Evolutionary conservation across 2,113 vertebrate genomes (phyloP).

Genomic region (Canis aureus): DNA sequence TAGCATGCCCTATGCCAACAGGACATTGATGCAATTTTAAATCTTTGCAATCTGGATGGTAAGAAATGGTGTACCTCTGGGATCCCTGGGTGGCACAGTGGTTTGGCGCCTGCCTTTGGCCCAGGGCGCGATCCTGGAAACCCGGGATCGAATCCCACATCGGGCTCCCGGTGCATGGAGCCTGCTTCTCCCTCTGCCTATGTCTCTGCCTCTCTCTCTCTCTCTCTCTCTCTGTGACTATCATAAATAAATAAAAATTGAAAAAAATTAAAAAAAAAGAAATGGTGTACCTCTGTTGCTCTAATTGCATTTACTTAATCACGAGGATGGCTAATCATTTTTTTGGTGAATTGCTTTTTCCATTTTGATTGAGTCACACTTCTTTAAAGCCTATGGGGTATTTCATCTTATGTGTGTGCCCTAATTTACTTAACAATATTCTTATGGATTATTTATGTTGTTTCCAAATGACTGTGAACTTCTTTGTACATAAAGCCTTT

Average conservation of each 20-base stretch:
- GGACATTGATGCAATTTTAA: not conserved
- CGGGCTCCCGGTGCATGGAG: no score
- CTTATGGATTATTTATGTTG: slow-evolving; percentile 31
- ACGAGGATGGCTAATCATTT: not conserved
- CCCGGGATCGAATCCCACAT: no score
- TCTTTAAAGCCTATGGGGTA: slow-evolving; percentile 35
- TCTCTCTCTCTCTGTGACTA: no score
- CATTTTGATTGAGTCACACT: slow-evolving; percentile 12
- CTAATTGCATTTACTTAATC: slow-evolving; percentile 67
- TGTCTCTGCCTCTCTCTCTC: no score
- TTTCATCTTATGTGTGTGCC: slow-evolving; percentile 39
- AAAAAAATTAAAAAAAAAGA: not conserved
- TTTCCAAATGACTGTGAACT: slow-evolving; percentile 31
- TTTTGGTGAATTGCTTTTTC: slow-evolving; percentile 52
- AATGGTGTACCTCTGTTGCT: not conserved
- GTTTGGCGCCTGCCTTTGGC: no score
- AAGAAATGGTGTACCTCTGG: not conserved
- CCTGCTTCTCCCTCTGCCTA: no score
- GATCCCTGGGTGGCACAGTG: no score
- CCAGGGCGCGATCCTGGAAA: no score
- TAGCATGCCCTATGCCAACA: not conserved
- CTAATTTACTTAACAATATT: slow-evolving; percentile 57
- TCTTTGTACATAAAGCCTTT: slow-evolving; percentile 38
- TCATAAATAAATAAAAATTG: no score
- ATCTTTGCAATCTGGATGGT: slow-evolving; percentile 5